Evolutionary conservation across 2,888 invertebrate species (phyloP).

Genomic region (Entomobrya proxima): DNA sequence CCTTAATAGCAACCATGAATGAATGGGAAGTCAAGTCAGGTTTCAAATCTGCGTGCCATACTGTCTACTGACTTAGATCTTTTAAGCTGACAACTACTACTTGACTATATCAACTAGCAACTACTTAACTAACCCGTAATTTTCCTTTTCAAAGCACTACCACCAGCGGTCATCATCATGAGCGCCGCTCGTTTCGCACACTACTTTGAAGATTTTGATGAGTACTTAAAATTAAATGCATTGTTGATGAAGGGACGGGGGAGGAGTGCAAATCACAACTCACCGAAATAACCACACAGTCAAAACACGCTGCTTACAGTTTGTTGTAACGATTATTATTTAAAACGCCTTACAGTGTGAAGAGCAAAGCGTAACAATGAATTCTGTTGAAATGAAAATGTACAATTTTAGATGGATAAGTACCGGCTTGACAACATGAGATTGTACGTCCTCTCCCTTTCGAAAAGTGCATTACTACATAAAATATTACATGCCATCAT

Average conservation of each 20-base stretch:
- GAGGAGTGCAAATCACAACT: background rate
- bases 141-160: slow-evolving; percentile 2
- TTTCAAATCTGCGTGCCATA: slow-evolving; percentile 11
- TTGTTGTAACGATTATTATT: background rate
- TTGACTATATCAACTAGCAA: slow-evolving; percentile 2
- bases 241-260: background rate
- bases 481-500: background rate
- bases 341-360: background rate
- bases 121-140: background rate
- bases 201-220: background rate
- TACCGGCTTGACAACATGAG: background rate
- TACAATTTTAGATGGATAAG: background rate
- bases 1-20: background rate
- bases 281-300: background rate
- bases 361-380: background rate
- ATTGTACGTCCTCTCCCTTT: background rate
- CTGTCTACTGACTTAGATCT: background rate
- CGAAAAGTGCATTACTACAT: background rate
- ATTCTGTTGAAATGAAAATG: background rate
- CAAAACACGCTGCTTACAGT: background rate
- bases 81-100: background rate
- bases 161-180: background rate
- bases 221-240: background rate
- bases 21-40: slow-evolving; percentile 29
- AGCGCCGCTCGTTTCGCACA: background rate